Evolutionary conservation across 2,113 vertebrate species (phyloP), one percentile per base, ranked within the genome.

Genomic region (Phrynocephalus versicolor): DNA sequence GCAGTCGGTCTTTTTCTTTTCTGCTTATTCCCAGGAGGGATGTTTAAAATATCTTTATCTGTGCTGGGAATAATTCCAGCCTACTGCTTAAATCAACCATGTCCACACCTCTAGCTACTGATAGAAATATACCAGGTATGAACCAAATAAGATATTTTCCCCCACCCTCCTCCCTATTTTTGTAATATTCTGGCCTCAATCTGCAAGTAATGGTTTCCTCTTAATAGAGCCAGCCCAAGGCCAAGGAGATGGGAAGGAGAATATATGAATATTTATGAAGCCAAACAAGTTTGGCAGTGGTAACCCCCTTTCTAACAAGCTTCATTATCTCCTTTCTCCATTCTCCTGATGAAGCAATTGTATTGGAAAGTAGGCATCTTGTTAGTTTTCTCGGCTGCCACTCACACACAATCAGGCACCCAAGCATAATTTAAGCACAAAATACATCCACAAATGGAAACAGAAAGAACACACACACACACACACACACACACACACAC

Each of bases 191-290:
- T 88, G 91, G 84, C 87, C 74, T 95, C 91, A 89, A 75, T 94
- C 90, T 93, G 89, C 86, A 87, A 89, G 88, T 94, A 94, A 95
- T 92, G 90, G 91, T 64, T 93, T 76, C 87, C 70, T 87, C 85
- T 93, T 94, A 94, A 93, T 58, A 94, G 86, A 92, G 91, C 33
- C 84, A 92, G 94, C 87, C 92, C 94, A 94, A 94, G 93, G 91
- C 90, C 89, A 91, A 88, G 88, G 83, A 91, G 90, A 92, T 80
- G 84, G 90, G 83, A 90, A 23, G 69, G 77, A 79, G 65, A 7
- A 33, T 23, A 77, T 60, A 88, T 94, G 80, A 92, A 94, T 93
- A 94, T 94, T 90, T 92, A 95, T 90, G 80, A 91, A 89, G 85
- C 60, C 89, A 93, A 94, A 91, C 82, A 90, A 90, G 86, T 64